Evolutionary conservation across 1,140 invertebrate genomes (phyloP), one percentile per base, ranked within the genome.

Genomic region (Drosophila bipectinata): DNA sequence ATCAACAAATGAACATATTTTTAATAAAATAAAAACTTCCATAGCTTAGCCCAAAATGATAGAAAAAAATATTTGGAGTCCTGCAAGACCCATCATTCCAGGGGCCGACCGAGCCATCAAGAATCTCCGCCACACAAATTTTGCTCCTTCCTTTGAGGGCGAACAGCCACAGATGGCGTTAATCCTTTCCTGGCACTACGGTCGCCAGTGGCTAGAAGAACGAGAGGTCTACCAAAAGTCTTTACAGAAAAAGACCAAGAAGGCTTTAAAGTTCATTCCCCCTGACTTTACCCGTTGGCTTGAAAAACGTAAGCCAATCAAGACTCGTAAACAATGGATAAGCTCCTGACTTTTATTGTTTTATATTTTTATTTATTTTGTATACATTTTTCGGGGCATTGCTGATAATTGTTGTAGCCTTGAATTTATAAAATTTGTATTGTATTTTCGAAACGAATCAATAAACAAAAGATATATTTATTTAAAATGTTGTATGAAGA

Each of bases 111-210:
- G 4, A 12, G 8, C 6, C 10, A 10, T 24, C 0, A 48, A 2
- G 30, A 48, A 39, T 39, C 4, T 30, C 3, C 10, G 21, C 12
- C 66, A 48, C 44, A 9, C 5, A 10, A 28, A 24, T 1, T 69
- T 69, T 2, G 12, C 14, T 4, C 63, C 66, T 8, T 24, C 66
- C 0, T 69, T 69, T 10, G 49, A 26, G 10, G 9, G 8, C 14
- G 66, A 68, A 18, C 6, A 34, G 4, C 49, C 66, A 6, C 41
- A 30, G 26, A 69, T 69, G 63, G 10, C 15, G 6, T 24, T 69
- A 15, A 37, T 69, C 15, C 4, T 69, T 6, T 68, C 63, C n/a
- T 69, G 66, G 66, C 66, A 69, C 51, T 69, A 69, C 4, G 66
- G 66, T 4, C 63, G 63, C 3, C 63, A 69, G 30, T 69, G 66